phyloP scores from a whole-genome alignment of 2,888 invertebrate genomes.

The Apamea epomidion region DNA sequence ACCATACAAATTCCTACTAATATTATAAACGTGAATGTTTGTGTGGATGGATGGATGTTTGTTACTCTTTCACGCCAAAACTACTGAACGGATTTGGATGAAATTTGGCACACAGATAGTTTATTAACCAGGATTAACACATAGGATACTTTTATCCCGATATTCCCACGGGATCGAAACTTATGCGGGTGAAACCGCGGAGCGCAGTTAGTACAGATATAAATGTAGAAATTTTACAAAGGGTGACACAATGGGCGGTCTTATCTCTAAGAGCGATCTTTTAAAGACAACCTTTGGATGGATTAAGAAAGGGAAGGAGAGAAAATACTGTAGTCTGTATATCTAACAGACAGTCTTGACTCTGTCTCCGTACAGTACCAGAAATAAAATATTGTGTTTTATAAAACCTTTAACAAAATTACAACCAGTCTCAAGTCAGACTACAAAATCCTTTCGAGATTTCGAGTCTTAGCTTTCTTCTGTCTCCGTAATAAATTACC shows the following conservation, averaged over 20 bases:
- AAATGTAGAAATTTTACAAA: background rate
- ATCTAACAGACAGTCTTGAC: background rate
- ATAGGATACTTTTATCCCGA: no score
- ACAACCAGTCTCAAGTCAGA: slow-evolving; percentile 14
- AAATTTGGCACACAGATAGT: no score
- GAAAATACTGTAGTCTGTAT: background rate
- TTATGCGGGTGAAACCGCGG: no score
- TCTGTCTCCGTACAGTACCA: background rate
- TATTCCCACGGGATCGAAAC: no score
- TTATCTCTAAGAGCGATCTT: background rate
- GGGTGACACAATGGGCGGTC: background rate
- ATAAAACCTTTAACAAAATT: slow-evolving; percentile 2
- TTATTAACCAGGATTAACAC: no score
- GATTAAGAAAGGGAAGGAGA: background rate
- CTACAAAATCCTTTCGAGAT: slow-evolving; percentile 49
- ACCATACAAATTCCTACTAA: background rate
- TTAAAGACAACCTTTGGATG: background rate
- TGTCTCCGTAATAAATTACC: slow-evolving; percentile 55
- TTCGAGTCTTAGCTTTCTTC: slow-evolving; percentile 40
- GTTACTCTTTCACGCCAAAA: no score
- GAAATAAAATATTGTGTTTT: background rate
- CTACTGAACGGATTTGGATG: no score
- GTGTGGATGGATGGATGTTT: no score
- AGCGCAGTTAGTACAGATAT: background rate
- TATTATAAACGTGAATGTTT: no score